phyloP scores from a whole-genome alignment of 2,888 invertebrate genomes.

The Drosophila nigricruria region DNA sequence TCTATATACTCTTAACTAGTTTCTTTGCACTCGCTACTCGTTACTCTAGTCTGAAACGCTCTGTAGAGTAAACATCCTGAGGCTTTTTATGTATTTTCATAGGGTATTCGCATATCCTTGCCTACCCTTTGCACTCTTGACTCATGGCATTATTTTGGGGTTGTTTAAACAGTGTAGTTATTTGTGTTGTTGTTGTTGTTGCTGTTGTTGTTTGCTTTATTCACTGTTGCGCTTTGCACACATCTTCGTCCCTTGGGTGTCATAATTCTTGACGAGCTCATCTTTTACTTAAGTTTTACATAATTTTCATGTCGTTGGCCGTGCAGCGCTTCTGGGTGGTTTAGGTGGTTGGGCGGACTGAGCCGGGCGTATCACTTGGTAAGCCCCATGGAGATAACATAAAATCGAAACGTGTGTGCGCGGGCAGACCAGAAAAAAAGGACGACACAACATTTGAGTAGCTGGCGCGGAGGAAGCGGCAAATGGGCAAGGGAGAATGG shows the following conservation, averaged over 20 bases:
- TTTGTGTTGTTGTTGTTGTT: constrained; percentile 31
- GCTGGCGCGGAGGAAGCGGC: not conserved
- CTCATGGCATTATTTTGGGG: constrained; percentile 41
- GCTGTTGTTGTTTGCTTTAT: constrained; percentile 46
- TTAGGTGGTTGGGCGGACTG: constrained; percentile 12
- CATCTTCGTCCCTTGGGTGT: constrained; percentile 83
- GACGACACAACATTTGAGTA: constrained; percentile 14
- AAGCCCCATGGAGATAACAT: constrained; percentile 78
- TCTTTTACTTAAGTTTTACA: constrained; percentile 86
- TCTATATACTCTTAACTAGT: not conserved
- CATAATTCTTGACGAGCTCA: constrained; percentile 86
- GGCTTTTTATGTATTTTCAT: not conserved
- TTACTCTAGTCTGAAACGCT: not conserved
- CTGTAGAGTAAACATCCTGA: too few relatives aligned
- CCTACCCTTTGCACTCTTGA: not conserved
- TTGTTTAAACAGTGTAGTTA: constrained; percentile 37
- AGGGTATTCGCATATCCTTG: constrained; percentile 28
- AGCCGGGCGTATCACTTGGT: constrained; percentile 54
- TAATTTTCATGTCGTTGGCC: constrained; percentile 83
- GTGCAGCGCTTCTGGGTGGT: constrained; percentile 29
- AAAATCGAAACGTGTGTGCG: constrained; percentile 71
- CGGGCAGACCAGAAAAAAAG: constrained; percentile 25
- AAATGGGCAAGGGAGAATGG: not conserved
- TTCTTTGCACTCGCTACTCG: constrained; percentile 7
- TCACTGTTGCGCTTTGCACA: constrained; percentile 69